Conservation (phyloP, 2,888 invertebrate species). For the Acrobasis suavella region DNA sequence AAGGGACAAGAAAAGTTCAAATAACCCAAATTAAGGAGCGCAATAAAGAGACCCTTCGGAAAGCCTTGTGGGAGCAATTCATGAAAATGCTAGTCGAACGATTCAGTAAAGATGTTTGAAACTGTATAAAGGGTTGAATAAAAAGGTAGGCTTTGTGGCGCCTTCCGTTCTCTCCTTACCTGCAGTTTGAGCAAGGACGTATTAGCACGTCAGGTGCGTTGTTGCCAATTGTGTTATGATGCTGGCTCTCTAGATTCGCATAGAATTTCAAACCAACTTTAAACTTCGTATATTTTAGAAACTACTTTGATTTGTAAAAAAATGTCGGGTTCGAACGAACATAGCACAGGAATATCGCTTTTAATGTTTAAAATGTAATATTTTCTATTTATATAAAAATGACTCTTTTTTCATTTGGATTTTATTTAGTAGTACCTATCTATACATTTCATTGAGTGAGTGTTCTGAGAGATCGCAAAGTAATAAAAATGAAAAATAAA, state of each 20-base stretch:
- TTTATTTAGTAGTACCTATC: not conserved
- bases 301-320: not conserved
- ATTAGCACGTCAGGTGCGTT: slow-evolving; percentile 11
- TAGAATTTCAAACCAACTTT: not conserved
- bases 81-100: slow-evolving; percentile 63
- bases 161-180: slow-evolving; percentile 38
- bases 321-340: too few species aligned
- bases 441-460: slow-evolving; percentile 15
- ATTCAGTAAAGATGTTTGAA: slow-evolving; percentile 60
- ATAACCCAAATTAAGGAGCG: slow-evolving; percentile 70
- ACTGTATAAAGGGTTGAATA: slow-evolving; percentile 55
- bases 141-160: slow-evolving; percentile 39
- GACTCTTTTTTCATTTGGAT: too few species aligned
- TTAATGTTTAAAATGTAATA: too few species aligned
- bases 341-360: too few species aligned
- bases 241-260: not conserved
- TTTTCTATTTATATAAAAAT: too few species aligned
- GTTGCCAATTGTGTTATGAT: not conserved
- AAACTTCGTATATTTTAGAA: not conserved
- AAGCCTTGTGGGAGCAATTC: slow-evolving; percentile 70
- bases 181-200: slow-evolving; percentile 32
- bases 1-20: slow-evolving; percentile 67
- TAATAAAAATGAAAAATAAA: slow-evolving; percentile 26
- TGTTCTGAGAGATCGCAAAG: slow-evolving; percentile 21
- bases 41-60: slow-evolving; percentile 69